A percentile compares a stretch with the other conserved stretches of the same genome.
phyloP scores from a whole-genome alignment of 2,113 vertebrate genomes.

The Crotalus horridus region DNA sequence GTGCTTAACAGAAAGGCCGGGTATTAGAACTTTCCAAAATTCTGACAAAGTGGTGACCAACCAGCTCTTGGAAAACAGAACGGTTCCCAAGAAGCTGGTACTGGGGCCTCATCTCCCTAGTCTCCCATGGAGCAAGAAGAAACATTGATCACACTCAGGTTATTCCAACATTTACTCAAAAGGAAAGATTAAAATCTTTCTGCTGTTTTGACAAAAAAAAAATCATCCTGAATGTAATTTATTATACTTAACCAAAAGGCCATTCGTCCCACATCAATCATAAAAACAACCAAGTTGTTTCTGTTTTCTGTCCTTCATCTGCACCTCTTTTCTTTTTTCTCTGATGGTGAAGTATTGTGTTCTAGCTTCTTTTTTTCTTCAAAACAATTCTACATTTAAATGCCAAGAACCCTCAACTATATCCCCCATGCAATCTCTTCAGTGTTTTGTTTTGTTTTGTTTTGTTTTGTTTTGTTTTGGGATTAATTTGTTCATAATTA shows the following conservation, averaged over 20 bases:
- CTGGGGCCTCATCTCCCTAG: too few species aligned
- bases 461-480: background rate
- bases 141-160: too few species aligned
- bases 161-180: slow-evolving; percentile 54
- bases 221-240: slow-evolving; percentile 34
- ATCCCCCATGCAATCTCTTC: background rate
- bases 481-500: slow-evolving; percentile 6
- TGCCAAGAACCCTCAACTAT: background rate
- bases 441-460: too few species aligned
- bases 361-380: slow-evolving; percentile 4
- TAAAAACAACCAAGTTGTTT: slow-evolving; percentile 14
- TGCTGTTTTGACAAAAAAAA: slow-evolving; percentile 33
- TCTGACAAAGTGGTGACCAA: too few species aligned
- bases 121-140: too few species aligned
- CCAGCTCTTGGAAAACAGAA: too few species aligned
- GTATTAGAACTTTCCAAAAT: too few species aligned
- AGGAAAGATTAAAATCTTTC: slow-evolving; percentile 49
- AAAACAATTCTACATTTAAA: slow-evolving; percentile 31
- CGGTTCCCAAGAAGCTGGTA: too few species aligned
- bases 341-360: background rate
- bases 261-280: background rate
- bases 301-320: background rate
- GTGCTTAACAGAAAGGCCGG: too few species aligned
- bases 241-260: background rate
- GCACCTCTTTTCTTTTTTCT: background rate